Evolutionary conservation across 2,113 vertebrate genomes (phyloP).

Genomic region (Brevimyrus niger): DNA sequence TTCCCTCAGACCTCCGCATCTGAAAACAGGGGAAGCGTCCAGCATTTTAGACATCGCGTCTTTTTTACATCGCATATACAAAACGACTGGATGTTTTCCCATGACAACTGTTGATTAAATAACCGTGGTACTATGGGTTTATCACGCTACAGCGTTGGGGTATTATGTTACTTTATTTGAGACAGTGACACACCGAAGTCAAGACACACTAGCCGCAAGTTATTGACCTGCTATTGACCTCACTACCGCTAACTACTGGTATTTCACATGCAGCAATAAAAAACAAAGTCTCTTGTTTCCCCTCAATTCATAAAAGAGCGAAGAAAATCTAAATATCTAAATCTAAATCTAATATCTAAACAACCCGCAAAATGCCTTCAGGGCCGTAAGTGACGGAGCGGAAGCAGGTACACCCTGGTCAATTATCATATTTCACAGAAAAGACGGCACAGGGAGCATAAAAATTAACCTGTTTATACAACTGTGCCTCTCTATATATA

Average conservation of each 20-base stretch:
- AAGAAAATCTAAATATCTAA: background rate
- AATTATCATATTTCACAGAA: background rate
- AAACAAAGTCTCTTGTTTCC: background rate
- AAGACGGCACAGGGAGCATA: background rate
- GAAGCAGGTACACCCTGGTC: background rate
- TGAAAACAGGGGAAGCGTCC: background rate
- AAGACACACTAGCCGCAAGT: background rate
- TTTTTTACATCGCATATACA: background rate
- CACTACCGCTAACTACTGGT: background rate
- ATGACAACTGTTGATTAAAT: background rate
- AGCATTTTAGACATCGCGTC: background rate
- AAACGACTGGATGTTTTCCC: background rate
- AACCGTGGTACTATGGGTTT: background rate
- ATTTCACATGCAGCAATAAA: background rate
- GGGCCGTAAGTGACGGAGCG: background rate
- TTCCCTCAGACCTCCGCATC: background rate
- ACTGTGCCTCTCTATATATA: background rate
- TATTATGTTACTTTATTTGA: background rate
- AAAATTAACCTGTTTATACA: background rate
- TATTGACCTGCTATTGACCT: background rate
- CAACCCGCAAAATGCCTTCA: background rate
- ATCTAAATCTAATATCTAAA: too few relatives aligned
- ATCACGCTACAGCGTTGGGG: background rate
- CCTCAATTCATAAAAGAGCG: background rate
- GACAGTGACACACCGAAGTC: background rate